Evolutionary conservation across 1,140 invertebrate species (phyloP).

Genomic region (Augochlora pura): DNA sequence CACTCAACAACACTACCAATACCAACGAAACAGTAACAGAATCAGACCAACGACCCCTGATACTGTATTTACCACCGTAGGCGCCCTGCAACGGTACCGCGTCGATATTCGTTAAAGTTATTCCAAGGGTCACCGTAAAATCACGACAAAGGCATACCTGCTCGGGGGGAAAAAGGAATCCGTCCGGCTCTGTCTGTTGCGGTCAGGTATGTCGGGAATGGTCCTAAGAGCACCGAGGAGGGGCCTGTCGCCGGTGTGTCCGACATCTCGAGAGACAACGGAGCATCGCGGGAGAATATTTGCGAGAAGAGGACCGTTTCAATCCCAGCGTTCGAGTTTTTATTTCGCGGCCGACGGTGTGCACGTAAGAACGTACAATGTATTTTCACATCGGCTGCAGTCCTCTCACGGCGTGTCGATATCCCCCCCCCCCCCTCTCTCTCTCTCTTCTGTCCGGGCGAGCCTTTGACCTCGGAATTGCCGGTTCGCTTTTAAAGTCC

Average conservation of each 20-base stretch:
- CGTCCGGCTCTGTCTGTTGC: conserved; percentile 13
- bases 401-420: conserved; percentile 42
- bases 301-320: conserved; percentile 45
- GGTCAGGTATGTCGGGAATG: conserved; percentile 53
- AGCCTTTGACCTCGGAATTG: conserved; percentile 46
- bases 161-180: conserved; percentile 47
- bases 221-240: conserved; percentile 8
- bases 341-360: conserved; percentile 32
- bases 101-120: conserved; percentile 33
- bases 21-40: too few relatives aligned
- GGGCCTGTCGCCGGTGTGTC: not conserved
- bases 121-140: conserved; percentile 40
- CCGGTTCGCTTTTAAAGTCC: conserved; percentile 32
- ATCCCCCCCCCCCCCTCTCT: too few relatives aligned
- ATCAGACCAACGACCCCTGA: too few relatives aligned
- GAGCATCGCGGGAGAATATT: conserved; percentile 37
- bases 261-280: conserved; percentile 42
- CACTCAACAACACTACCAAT: too few relatives aligned
- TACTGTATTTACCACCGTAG: too few relatives aligned
- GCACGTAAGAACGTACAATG: conserved; percentile 46
- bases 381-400: conserved; percentile 42
- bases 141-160: conserved; percentile 39
- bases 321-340: conserved; percentile 42
- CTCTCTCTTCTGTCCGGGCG: too few relatives aligned
- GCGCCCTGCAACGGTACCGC: not conserved